A percentile compares a stretch with the other conserved stretches of the same genome.
Conservation (phyloP, 2,888 invertebrate species). For the Campaea margaritaria region DNA sequence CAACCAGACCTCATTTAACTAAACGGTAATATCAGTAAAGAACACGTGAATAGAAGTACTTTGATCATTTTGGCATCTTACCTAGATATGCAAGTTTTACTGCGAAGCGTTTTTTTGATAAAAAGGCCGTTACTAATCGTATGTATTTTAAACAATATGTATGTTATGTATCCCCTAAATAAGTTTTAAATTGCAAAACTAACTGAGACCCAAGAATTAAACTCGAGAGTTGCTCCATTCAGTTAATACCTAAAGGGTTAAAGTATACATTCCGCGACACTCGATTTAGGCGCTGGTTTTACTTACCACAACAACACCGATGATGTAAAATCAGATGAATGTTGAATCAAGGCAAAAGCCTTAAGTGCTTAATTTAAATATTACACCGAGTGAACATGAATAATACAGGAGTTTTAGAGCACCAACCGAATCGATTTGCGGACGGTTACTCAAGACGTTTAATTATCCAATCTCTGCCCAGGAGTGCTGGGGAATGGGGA, state of each 20-base stretch:
- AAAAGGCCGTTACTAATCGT: too few relatives aligned
- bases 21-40: too few relatives aligned
- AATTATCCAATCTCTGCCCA: conserved; percentile 43
- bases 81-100: too few relatives aligned
- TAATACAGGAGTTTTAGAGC: conserved; percentile 61
- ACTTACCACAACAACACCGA: conserved; percentile 27
- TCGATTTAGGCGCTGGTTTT: background rate
- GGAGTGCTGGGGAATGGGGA: conserved; percentile 15
- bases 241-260: background rate
- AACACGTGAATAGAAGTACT: too few relatives aligned
- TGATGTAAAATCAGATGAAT: conserved; percentile 57
- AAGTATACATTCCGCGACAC: conserved; percentile 14
- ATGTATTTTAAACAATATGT: too few relatives aligned
- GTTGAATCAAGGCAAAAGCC: conserved; percentile 57
- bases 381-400: conserved; percentile 62
- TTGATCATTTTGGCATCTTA: too few relatives aligned
- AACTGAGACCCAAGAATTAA: too few relatives aligned
- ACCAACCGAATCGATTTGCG: conserved; percentile 49
- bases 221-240: too few relatives aligned
- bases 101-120: too few relatives aligned
- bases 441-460: conserved; percentile 46
- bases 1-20: too few relatives aligned
- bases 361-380: conserved; percentile 67
- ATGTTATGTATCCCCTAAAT: too few relatives aligned
- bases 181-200: too few relatives aligned